These are phyloP conservation scores for Nixonia krombeini DNA, from an alignment of 1,140 invertebrate genomes.

Conservation along the genomic window DNA sequence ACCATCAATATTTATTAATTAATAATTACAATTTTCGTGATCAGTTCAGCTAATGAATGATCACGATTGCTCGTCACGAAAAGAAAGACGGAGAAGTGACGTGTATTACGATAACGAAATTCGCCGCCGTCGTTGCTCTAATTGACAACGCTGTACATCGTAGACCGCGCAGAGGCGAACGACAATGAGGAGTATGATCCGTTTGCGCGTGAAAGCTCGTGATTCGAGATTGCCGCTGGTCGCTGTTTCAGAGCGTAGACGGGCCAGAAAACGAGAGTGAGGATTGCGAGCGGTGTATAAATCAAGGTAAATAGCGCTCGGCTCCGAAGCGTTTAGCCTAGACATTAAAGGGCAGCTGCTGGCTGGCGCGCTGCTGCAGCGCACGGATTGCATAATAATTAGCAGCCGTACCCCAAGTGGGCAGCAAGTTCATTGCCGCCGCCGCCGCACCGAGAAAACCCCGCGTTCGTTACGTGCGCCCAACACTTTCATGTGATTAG, in stretches of 20 bases:
- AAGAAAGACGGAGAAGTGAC: no score
- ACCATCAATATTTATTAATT: no score
- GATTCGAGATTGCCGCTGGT: no score
- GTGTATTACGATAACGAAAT: no score
- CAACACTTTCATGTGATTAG: conserved; percentile 20
- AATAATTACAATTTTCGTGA: no score
- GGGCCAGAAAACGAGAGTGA: conserved; percentile 30
- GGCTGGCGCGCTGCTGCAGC: conserved; percentile 13
- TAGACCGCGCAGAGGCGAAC: no score
- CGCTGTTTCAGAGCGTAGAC: background rate
- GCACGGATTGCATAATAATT: conserved; percentile 60
- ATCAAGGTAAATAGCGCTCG: conserved; percentile 16
- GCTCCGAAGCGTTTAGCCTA: conserved; percentile 15
- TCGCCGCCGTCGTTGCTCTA: no score
- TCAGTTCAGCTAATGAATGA: no score
- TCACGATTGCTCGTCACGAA: no score
- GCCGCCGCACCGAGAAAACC: conserved; percentile 29
- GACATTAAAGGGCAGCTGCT: conserved; percentile 54
- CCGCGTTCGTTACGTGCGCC: conserved; percentile 28
- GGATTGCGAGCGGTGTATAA: conserved; percentile 20
- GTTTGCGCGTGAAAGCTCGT: no score
- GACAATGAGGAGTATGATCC: no score
- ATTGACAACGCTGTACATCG: no score
- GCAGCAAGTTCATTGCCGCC: conserved; percentile 64
- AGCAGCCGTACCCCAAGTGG: conserved; percentile 38